These are phyloP conservation scores for Remorina albescens DNA, from an alignment of 2,797 vertebrate species.

Conservation along the genomic window DNA sequence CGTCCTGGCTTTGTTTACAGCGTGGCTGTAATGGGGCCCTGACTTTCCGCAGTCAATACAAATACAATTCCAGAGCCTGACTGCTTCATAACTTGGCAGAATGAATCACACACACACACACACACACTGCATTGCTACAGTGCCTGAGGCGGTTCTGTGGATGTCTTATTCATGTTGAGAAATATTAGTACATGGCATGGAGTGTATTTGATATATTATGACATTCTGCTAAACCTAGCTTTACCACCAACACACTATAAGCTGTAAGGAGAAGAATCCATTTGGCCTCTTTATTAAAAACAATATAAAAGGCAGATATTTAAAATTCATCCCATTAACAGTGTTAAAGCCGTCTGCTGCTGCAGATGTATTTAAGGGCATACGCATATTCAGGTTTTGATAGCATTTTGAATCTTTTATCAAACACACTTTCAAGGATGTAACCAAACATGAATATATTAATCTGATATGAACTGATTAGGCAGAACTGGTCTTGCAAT, in stretches of 20 bases:
- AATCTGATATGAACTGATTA: background rate
- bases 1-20: slow-evolving; percentile 73
- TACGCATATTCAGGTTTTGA: background rate
- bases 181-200: slow-evolving; percentile 61
- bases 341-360: slow-evolving; percentile 6
- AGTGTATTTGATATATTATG: slow-evolving; percentile 61
- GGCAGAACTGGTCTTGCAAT: background rate
- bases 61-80: slow-evolving; percentile 61
- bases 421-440: background rate
- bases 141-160: slow-evolving; percentile 60
- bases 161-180: slow-evolving; percentile 66
- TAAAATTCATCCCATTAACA: slow-evolving; percentile 12
- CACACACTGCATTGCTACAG: slow-evolving; percentile 16
- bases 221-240: slow-evolving; percentile 53
- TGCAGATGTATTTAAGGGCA: background rate
- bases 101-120: slow-evolving; percentile 26
- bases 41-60: slow-evolving; percentile 76
- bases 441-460: background rate
- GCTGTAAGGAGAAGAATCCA: slow-evolving; percentile 16
- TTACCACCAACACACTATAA: slow-evolving; percentile 25
- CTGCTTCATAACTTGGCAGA: slow-evolving; percentile 57
- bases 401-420: background rate
- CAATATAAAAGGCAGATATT: slow-evolving; percentile 25
- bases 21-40: slow-evolving; percentile 63
- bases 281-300: slow-evolving; percentile 25